Evolutionary conservation across 2,888 invertebrate species (phyloP), one percentile per base, ranked within the genome.

Genomic region (Leucophora obtusa): DNA sequence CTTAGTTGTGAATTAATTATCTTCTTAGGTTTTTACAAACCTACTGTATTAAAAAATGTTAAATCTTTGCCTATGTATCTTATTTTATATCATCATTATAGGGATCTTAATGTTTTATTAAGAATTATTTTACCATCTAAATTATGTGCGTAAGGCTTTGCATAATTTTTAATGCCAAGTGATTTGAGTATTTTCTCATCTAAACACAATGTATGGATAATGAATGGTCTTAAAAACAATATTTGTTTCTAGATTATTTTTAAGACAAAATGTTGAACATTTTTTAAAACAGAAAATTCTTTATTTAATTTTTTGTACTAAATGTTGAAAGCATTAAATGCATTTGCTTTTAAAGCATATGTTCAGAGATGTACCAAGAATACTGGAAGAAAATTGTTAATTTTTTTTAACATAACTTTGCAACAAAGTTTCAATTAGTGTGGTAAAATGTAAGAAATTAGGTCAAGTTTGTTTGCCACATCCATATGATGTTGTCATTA

Each of bases 81-180:
- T 21, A 21, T 21, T 21, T n/a, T n/a, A n/a, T n/a, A n/a, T n/a
- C n/a, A 21, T 21, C 59, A 59, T 38, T 59, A 21, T 43, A 43
- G n/a, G n/a, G 14, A n/a, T 60, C 60, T 21, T 24, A 11, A 5
- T 11, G 14, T 14, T n/a, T 43, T 60, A 43, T 47, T 21, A 9
- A 17, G 17, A 18, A 17, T 24, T 11, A 33, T 51, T 21, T 50
- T 28, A 21, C 28, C 21, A 51, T 21, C 35, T 35, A 59, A 59
- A 70, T n/a, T 15, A 51, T 18, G 35, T 70, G 47, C 50, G 50
- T 35, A 15, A 59, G 21, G 21, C 35, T 59, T 59, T 50, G 50
- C 69, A 51, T 70, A 59, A 28, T 35, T 70, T 70, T 59, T n/a
- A 17, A 59, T 59, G 50, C 14, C 8, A 51, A 72, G n/a, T 50